Evolutionary conservation across 2,888 invertebrate species (phyloP).

Genomic region (Rhamnusium bicolor): DNA sequence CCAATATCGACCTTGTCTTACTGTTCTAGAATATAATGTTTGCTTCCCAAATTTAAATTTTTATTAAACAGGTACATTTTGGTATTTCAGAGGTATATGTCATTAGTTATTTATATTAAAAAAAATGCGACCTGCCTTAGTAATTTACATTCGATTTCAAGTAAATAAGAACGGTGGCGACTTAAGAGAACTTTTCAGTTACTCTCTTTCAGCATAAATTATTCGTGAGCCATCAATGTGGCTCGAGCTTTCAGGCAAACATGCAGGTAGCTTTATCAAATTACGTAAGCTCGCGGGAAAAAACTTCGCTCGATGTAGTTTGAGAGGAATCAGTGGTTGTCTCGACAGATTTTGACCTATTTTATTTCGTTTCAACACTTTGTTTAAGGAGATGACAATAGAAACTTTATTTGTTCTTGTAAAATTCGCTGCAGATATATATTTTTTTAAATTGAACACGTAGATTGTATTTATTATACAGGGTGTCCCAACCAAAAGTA

Average conservation of each 20-base stretch:
- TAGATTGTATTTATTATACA: too few species aligned
- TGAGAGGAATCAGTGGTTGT: conserved; percentile 45
- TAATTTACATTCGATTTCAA: conserved; percentile 51
- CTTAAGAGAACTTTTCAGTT: conserved; percentile 64
- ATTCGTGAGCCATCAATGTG: conserved; percentile 66
- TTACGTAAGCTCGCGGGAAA: conserved; percentile 63
- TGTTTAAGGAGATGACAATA: conserved; percentile 25
- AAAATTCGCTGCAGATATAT: not conserved
- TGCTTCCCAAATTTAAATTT: not conserved
- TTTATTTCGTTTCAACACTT: conserved; percentile 30
- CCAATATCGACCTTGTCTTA: not conserved
- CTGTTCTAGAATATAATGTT: not conserved
- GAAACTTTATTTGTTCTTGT: not conserved
- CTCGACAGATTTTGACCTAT: conserved; percentile 33
- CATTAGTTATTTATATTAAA: conserved; percentile 35
- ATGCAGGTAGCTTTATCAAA: conserved; percentile 66
- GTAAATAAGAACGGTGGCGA: conserved; percentile 48
- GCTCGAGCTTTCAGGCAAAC: conserved; percentile 64
- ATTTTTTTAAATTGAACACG: not conserved
- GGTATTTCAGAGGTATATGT: not conserved
- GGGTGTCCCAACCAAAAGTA: too few species aligned
- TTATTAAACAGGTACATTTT: not conserved
- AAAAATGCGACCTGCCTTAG: conserved; percentile 44
- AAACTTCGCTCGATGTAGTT: conserved; percentile 48
- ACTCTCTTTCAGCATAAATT: conserved; percentile 67